Evolutionary conservation across 2,113 vertebrate genomes (phyloP).

Genomic region (Naja naja): DNA sequence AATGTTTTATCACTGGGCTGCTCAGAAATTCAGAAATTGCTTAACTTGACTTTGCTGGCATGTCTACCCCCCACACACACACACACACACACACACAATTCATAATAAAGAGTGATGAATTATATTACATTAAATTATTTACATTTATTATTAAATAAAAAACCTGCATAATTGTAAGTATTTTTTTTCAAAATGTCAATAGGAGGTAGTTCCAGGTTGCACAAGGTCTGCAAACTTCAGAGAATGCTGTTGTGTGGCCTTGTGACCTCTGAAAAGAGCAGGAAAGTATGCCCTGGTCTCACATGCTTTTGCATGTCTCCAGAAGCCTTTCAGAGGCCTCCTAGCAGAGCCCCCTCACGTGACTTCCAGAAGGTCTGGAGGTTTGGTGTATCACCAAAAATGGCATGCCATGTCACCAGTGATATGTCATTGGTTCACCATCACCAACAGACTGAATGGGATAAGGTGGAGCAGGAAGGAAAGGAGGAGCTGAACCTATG

Average conservation of each 20-base stretch:
- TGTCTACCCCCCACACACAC: not conserved
- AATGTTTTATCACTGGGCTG: not conserved
- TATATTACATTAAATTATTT: not conserved
- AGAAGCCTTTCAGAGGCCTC: not conserved
- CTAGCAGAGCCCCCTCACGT: not conserved
- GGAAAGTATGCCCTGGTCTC: not conserved
- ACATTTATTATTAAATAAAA: not conserved
- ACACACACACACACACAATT: not conserved
- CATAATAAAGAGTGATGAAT: not conserved
- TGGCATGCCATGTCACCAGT: not conserved
- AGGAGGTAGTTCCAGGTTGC: not conserved
- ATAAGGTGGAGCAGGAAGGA: not conserved
- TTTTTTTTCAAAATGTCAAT: not conserved
- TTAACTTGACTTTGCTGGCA: not conserved
- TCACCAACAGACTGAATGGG: not conserved
- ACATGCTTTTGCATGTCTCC: not conserved
- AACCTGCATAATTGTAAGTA: not conserved
- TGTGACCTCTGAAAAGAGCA: not conserved
- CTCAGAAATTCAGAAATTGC: not conserved
- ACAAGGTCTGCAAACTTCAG: not conserved
- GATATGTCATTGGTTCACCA: not conserved
- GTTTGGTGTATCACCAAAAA: not conserved
- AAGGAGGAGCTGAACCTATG: not conserved
- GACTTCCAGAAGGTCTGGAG: not conserved
- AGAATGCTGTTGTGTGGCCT: not conserved